phyloP scores from a whole-genome alignment of 2,888 invertebrate species.

The Stomorhina lunata region DNA sequence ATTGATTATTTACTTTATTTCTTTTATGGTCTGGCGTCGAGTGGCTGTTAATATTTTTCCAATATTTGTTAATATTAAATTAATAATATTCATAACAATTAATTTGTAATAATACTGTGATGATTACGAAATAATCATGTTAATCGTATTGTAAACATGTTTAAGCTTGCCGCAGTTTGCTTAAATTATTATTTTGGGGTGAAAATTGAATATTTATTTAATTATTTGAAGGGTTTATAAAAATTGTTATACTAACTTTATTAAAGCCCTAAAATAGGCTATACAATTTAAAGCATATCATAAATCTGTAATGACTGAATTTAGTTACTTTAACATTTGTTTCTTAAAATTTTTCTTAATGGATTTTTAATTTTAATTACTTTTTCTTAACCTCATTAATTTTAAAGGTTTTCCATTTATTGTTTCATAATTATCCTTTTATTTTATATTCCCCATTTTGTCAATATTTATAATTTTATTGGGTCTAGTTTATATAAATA shows the following conservation, averaged over 20 bases:
- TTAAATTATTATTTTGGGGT: constrained; percentile 4
- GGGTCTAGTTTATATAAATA: background rate
- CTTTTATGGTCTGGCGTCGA: background rate
- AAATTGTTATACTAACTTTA: too few species aligned
- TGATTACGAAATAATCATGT: constrained; percentile 36
- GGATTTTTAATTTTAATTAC: too few species aligned
- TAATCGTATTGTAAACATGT: constrained; percentile 21
- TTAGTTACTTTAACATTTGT: too few species aligned
- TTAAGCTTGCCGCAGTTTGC: background rate
- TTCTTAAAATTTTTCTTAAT: too few species aligned
- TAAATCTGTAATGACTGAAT: too few species aligned
- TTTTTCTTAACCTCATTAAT: too few species aligned
- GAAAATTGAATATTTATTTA: background rate
- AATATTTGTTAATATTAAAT: constrained; percentile 14
- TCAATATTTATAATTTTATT: background rate
- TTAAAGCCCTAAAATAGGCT: too few species aligned
- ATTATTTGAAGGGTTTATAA: too few species aligned
- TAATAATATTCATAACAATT: constrained; percentile 14
- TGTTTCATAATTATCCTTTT: too few species aligned
- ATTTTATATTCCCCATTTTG: too few species aligned
- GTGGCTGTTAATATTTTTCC: background rate
- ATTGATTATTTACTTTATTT: background rate
- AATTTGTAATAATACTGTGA: constrained; percentile 15
- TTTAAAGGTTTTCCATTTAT: too few species aligned
- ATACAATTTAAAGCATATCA: too few species aligned